Evolutionary conservation across 2,888 invertebrate genomes (phyloP).

Genomic region (Arrhopalites spinosus): DNA sequence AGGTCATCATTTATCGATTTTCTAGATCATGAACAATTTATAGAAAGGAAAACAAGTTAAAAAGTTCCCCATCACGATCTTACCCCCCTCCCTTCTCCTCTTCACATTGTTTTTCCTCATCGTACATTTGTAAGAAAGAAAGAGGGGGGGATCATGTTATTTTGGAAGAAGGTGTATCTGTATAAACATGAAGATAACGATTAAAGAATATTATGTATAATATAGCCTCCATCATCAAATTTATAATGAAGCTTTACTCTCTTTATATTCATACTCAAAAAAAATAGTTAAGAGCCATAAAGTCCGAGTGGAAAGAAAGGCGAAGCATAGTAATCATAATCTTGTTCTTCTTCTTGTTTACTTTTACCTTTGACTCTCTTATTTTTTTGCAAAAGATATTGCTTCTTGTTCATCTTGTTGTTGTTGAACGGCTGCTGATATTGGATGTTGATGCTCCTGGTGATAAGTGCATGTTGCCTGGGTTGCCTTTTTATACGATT

Average conservation of each 20-base stretch:
- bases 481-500: not conserved
- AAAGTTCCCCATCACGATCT: constrained; percentile 32
- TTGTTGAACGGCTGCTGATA: not conserved
- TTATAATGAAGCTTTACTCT: too few species aligned
- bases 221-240: too few species aligned
- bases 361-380: too few species aligned
- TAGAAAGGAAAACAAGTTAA: constrained; percentile 19
- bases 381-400: not conserved
- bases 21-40: constrained; percentile 29
- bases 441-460: constrained; percentile 6
- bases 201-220: too few species aligned
- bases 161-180: too few species aligned
- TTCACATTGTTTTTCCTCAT: not conserved
- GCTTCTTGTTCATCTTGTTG: not conserved
- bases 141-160: too few species aligned
- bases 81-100: not conserved
- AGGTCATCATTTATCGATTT: constrained; percentile 43
- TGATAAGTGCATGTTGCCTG: constrained; percentile 5
- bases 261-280: too few species aligned
- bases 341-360: not conserved
- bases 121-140: too few species aligned
- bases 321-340: not conserved
- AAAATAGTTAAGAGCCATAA: not conserved
- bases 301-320: constrained; percentile 4
- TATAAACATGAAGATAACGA: too few species aligned